phyloP scores from a whole-genome alignment of 2,888 invertebrate species.

The Dolomedes plantarius region DNA sequence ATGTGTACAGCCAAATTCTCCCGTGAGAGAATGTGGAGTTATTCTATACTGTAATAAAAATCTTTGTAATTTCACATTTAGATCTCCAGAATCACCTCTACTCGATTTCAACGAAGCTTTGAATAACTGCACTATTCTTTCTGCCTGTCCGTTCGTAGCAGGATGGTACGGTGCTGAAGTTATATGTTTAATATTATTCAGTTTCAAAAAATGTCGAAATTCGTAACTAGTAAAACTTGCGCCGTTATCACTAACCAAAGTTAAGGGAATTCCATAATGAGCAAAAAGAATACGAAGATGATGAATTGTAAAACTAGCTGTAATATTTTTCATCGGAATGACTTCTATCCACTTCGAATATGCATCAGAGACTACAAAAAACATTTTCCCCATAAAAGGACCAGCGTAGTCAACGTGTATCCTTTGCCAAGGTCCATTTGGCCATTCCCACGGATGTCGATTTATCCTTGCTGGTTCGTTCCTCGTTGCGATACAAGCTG shows the following conservation, averaged over 20 bases:
- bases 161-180: slow-evolving; percentile 73
- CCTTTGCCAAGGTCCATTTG: slow-evolving; percentile 42
- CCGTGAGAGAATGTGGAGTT: slow-evolving; percentile 50
- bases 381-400: slow-evolving; percentile 42
- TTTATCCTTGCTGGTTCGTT: slow-evolving; percentile 55
- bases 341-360: slow-evolving; percentile 53
- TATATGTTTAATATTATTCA: slow-evolving; percentile 71
- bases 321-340: slow-evolving; percentile 32
- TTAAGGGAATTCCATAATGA: slow-evolving; percentile 48
- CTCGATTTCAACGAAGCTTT: slow-evolving; percentile 49
- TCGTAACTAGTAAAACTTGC: slow-evolving; percentile 36
- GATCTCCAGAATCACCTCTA: slow-evolving; percentile 50
- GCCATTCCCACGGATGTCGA: slow-evolving; percentile 48
- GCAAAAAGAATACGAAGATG: slow-evolving; percentile 34
- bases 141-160: slow-evolving; percentile 74
- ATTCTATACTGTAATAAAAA: slow-evolving; percentile 51
- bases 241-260: slow-evolving; percentile 55
- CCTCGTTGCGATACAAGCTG: slow-evolving; percentile 52
- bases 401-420: slow-evolving; percentile 44
- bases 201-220: slow-evolving; percentile 44
- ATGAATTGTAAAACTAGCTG: slow-evolving; percentile 33
- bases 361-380: slow-evolving; percentile 42
- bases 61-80: slow-evolving; percentile 52
- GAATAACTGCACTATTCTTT: slow-evolving; percentile 73
- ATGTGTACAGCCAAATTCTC: no score